Evolutionary conservation across 2,113 vertebrate genomes (phyloP).

Genomic region (Sula dactylatra): DNA sequence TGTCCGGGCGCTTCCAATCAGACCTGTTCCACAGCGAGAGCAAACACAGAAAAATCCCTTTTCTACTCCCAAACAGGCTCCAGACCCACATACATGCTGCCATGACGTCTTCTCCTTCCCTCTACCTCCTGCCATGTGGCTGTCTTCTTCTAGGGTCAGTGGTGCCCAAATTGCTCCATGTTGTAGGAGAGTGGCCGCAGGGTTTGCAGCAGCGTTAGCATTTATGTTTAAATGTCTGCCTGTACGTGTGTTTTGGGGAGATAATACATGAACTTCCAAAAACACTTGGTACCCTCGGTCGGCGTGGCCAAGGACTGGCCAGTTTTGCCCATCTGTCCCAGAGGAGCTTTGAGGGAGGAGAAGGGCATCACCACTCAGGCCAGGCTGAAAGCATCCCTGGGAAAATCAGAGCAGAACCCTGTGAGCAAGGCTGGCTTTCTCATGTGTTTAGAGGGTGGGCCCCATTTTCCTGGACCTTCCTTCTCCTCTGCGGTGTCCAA

Average conservation of each 20-base stretch:
- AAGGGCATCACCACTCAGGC: background rate
- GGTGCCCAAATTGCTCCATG: background rate
- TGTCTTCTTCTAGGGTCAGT: background rate
- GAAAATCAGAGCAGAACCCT: background rate
- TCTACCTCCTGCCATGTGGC: background rate
- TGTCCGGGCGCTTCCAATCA: background rate
- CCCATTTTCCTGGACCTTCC: background rate
- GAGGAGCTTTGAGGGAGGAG: background rate
- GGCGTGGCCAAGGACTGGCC: background rate
- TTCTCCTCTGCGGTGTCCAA: background rate
- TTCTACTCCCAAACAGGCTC: background rate
- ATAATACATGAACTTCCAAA: background rate
- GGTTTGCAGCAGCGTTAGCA: background rate
- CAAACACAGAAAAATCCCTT: background rate
- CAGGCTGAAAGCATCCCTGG: background rate
- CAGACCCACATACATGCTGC: background rate
- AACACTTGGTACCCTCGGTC: accelerated
- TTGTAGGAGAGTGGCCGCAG: background rate
- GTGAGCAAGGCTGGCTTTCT: background rate
- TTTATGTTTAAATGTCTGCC: background rate
- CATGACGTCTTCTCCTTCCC: background rate
- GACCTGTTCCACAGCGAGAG: accelerated
- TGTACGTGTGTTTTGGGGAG: background rate
- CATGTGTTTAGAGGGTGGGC: accelerated
- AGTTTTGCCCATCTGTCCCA: background rate